Conservation (phyloP, 2,888 invertebrate species). For the Protodeltote pygarga region DNA sequence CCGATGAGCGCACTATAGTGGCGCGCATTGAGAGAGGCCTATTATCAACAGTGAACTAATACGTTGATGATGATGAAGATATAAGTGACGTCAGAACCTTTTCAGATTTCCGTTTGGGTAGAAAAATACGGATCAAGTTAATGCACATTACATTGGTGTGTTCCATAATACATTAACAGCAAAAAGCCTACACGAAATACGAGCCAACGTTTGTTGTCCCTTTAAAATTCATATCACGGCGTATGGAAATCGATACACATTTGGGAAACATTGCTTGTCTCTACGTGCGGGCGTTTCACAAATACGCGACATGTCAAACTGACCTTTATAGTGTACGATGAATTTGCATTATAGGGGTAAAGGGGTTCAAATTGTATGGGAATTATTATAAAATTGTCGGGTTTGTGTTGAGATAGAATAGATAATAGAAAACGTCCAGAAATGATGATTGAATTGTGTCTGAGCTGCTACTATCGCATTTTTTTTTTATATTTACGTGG, state of each 20-base stretch:
- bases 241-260: slow-evolving; percentile 58
- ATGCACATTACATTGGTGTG: slow-evolving; percentile 4
- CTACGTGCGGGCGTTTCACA: slow-evolving; percentile 49
- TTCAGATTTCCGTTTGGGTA: no score
- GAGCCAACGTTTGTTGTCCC: slow-evolving; percentile 30
- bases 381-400: slow-evolving; percentile 2
- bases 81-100: no score
- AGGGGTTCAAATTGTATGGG: slow-evolving; percentile 21
- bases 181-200: slow-evolving; percentile 34
- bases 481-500: no score
- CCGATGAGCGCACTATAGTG: no score
- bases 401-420: no score
- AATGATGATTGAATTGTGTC: no score
- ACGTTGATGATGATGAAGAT: no score
- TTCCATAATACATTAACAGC: slow-evolving; percentile 34
- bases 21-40: no score
- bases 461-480: no score
- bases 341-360: slow-evolving; percentile 33
- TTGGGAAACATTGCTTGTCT: slow-evolving; percentile 52
- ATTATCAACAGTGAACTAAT: no score
- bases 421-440: no score
- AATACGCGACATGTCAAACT: slow-evolving; percentile 24
- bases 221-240: slow-evolving; percentile 53
- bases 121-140: slow-evolving; percentile 13
- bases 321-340: slow-evolving; percentile 41